Evolutionary conservation across 2,113 vertebrate genomes (phyloP).

Genomic region (Balaeniceps rex): DNA sequence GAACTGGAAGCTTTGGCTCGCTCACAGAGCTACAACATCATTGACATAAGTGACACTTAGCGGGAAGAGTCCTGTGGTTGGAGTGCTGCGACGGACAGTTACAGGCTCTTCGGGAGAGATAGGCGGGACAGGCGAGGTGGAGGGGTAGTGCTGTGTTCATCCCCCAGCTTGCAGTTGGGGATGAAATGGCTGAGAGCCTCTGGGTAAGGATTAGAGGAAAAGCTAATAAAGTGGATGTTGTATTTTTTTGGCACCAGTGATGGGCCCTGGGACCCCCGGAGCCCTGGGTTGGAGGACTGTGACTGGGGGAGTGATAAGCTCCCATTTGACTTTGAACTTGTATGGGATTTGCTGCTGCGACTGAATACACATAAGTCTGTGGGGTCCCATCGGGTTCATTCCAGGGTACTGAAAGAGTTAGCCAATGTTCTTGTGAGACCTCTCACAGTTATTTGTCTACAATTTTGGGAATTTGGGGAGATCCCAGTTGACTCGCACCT

Average conservation of each 20-base stretch:
- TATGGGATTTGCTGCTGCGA: too few species aligned
- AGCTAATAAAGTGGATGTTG: not conserved
- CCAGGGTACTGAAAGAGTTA: not conserved
- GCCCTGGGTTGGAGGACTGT: too few species aligned
- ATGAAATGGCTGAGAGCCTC: not conserved
- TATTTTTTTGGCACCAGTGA: not conserved
- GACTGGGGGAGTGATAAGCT: too few species aligned
- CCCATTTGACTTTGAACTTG: too few species aligned
- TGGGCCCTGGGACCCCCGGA: too few species aligned
- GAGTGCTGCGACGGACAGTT: too few species aligned
- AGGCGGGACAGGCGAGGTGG: too few species aligned
- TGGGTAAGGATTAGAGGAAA: not conserved
- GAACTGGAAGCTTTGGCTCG: not conserved
- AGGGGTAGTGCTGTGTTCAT: too few species aligned
- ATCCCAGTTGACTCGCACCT: not conserved
- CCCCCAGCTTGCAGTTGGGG: not conserved
- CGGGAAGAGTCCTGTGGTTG: not conserved
- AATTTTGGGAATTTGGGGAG: not conserved
- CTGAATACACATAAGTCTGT: too few species aligned
- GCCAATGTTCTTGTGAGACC: not conserved
- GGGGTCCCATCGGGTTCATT: too few species aligned
- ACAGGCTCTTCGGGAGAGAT: not conserved
- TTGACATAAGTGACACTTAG: not conserved
- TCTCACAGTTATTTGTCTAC: not conserved
- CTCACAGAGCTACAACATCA: not conserved